phyloP scores from a whole-genome alignment of 2,888 invertebrate genomes.

The Oxyscelio sp. region DNA sequence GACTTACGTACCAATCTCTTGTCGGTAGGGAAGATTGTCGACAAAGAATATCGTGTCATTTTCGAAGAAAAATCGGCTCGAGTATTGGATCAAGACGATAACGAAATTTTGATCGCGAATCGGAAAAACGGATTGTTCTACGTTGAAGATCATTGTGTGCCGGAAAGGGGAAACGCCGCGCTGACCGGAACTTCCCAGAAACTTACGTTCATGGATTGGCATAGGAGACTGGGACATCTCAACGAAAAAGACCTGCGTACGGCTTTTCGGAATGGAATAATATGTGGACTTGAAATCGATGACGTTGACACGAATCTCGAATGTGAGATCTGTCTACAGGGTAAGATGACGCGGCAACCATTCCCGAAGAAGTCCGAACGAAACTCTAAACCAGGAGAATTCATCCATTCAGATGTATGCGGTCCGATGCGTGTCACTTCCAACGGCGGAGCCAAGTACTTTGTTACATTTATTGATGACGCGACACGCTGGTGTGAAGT shows the following conservation, averaged over 20 bases:
- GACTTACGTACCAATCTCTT: slow-evolving; percentile 1
- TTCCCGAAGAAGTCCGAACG: no score
- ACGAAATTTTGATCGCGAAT: background rate
- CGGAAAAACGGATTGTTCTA: background rate
- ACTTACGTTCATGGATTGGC: no score
- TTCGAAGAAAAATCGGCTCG: background rate
- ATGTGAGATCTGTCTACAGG: no score
- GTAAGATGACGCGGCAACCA: no score
- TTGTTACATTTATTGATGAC: no score
- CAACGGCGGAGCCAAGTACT: no score
- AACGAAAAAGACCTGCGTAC: slow-evolving; percentile 29
- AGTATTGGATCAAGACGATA: background rate
- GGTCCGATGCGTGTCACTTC: no score
- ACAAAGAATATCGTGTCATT: background rate
- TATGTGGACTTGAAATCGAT: background rate
- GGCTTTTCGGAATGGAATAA: background rate
- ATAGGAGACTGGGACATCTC: slow-evolving; percentile 17
- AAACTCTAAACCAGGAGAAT: no score
- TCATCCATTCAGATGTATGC: no score
- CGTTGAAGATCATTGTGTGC: background rate
- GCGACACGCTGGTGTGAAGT: no score
- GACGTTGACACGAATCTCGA: no score
- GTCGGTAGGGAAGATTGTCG: background rate
- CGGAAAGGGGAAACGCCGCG: background rate
- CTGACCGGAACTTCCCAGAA: no score